Evolutionary conservation across 2,888 invertebrate species (phyloP).

Genomic region (Meliscaeva auricollis): DNA sequence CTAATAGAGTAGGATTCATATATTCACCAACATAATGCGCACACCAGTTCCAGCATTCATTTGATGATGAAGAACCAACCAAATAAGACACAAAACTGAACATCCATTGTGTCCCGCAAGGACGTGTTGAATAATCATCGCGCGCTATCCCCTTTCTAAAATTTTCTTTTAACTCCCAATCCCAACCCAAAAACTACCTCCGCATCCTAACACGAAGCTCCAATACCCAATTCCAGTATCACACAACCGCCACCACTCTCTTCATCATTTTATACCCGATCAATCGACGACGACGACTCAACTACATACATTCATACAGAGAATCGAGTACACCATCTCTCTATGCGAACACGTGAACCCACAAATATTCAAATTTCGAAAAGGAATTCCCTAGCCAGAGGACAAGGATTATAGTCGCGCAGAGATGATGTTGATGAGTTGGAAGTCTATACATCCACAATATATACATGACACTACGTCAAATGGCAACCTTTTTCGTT

Average conservation of each 20-base stretch:
- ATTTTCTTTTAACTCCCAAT: conserved; percentile 67
- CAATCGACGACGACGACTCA: conserved; percentile 51
- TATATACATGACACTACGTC: conserved; percentile 78
- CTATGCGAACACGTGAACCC: conserved; percentile 81
- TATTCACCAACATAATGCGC: conserved; percentile 64
- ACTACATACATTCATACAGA: background rate
- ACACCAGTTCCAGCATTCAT: conserved; percentile 54
- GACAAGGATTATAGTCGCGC: conserved; percentile 82
- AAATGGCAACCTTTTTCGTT: conserved; percentile 77
- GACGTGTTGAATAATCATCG: conserved; percentile 82
- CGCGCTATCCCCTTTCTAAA: conserved; percentile 71
- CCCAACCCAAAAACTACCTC: conserved; percentile 52
- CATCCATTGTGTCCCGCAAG: conserved; percentile 79
- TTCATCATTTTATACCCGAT: conserved; percentile 53
- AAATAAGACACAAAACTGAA: conserved; percentile 75
- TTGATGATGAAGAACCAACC: conserved; percentile 66
- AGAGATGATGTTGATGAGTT: conserved; percentile 72
- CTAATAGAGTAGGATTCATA: conserved; percentile 49
- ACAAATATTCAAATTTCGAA: conserved; percentile 82
- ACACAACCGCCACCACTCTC: background rate
- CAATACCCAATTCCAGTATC: conserved; percentile 23
- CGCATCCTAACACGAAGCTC: conserved; percentile 19
- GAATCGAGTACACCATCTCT: conserved; percentile 3
- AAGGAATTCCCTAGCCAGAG: conserved; percentile 83
- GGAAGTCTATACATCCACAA: conserved; percentile 72